Conservation (phyloP, 2,113 vertebrate species). For the Ochotona curzoniae region DNA sequence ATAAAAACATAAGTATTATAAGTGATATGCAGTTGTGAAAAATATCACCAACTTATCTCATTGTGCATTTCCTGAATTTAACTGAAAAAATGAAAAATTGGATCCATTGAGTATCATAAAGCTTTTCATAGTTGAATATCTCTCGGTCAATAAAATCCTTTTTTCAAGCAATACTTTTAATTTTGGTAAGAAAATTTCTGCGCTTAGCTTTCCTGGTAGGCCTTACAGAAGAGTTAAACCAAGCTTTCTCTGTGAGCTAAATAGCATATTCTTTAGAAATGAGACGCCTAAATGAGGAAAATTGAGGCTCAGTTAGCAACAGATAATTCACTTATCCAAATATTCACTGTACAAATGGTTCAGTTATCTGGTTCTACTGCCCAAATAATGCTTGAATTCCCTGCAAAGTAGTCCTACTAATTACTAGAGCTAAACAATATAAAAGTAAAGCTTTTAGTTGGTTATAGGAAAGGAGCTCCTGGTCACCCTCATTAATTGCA, state of each 20-base stretch:
- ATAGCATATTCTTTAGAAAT: conserved; percentile 46
- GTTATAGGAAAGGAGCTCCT: neutral
- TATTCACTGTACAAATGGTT: too few species aligned
- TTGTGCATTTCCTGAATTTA: conserved; percentile 27
- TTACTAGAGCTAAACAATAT: neutral
- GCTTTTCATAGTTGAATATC: neutral
- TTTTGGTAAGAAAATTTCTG: conserved; percentile 50
- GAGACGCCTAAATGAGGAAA: conserved; percentile 2
- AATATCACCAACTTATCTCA: conserved; percentile 1
- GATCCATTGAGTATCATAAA: conserved; percentile 19
- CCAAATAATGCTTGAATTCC: conserved; percentile 27
- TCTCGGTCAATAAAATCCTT: neutral
- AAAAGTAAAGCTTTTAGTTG: neutral
- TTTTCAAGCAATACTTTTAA: conserved; percentile 46
- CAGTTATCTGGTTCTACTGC: neutral
- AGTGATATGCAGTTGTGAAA: conserved; percentile 33
- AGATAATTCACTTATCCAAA: neutral
- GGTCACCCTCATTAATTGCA: neutral
- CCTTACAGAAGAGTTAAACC: conserved; percentile 23
- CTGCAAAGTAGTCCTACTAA: neutral
- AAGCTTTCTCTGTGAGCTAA: conserved; percentile 15
- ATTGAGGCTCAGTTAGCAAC: conserved; percentile 11
- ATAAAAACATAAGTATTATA: conserved; percentile 19
- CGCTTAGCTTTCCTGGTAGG: conserved; percentile 3
- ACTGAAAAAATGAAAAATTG: conserved; percentile 43